Percentiles rank a stretch among this genome's conserved stretches.
phyloP scores from a whole-genome alignment of 2,113 vertebrate genomes.

The Dromas ardeola region DNA sequence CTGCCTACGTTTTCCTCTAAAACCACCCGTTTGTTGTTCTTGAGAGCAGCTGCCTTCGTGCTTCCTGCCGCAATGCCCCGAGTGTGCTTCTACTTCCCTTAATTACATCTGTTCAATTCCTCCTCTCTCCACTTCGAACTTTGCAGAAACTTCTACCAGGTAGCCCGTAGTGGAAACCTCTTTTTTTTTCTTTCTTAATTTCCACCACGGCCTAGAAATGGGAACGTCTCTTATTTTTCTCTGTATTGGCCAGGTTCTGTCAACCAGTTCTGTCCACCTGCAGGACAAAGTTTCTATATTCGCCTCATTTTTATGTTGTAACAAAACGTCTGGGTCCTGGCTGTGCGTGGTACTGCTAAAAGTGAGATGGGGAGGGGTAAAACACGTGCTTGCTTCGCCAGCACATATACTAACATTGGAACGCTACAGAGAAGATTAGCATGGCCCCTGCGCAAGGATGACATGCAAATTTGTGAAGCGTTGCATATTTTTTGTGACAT shows the following conservation, averaged over 20 bases:
- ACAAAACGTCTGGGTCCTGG: background rate
- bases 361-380: background rate
- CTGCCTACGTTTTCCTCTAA: background rate
- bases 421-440: background rate
- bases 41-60: rapidly evolving
- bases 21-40: background rate
- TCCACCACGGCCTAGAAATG: background rate
- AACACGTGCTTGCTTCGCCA: conserved; percentile 37
- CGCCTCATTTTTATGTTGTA: background rate
- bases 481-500: conserved; percentile 34
- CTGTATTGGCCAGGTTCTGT: background rate
- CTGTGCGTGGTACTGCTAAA: rapidly evolving
- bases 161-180: too few relatives aligned
- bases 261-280: background rate
- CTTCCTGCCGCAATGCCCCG: background rate
- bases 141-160: background rate
- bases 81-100: background rate
- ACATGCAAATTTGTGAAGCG: conserved; percentile 69
- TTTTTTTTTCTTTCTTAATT: background rate
- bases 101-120: background rate
- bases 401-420: conserved; percentile 36
- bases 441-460: conserved; percentile 68
- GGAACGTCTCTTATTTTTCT: background rate
- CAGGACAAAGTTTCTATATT: background rate
- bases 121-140: background rate